These are phyloP conservation scores for Dinoponera quadriceps DNA, from an alignment of 1,140 invertebrate genomes.

Conservation along the genomic window DNA sequence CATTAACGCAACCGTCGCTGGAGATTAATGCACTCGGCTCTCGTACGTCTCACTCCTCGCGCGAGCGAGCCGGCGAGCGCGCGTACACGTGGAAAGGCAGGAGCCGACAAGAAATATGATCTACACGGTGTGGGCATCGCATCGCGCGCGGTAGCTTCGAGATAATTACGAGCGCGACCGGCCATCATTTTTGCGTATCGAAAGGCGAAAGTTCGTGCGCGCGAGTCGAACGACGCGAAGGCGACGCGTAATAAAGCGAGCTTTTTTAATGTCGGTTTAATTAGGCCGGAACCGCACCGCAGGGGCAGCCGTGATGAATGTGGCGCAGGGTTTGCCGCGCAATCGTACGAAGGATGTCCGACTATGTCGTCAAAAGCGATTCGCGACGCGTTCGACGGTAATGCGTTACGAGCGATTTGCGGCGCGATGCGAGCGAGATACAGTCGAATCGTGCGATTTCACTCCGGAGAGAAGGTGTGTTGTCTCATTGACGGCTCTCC, in stretches of 20 bases:
- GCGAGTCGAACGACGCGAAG: conserved; percentile 29
- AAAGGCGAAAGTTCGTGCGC: conserved; percentile 57
- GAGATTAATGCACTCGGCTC: conserved; percentile 79
- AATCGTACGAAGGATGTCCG: background rate
- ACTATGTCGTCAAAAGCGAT: background rate
- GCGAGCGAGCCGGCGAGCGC: conserved; percentile 30
- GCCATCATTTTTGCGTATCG: conserved; percentile 72
- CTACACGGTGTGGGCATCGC: conserved; percentile 68
- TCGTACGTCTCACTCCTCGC: conserved; percentile 70
- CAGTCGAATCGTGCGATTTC: too few relatives aligned
- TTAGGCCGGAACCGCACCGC: conserved; percentile 48
- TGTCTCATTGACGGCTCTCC: too few relatives aligned
- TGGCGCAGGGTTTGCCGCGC: background rate
- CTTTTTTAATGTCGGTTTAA: conserved; percentile 50
- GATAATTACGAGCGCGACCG: conserved; percentile 73
- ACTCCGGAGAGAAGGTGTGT: too few relatives aligned
- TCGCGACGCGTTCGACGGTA: background rate
- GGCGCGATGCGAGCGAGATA: too few relatives aligned
- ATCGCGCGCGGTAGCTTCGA: conserved; percentile 69
- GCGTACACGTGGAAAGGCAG: conserved; percentile 66
- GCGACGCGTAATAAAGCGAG: conserved; percentile 50
- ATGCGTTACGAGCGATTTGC: background rate
- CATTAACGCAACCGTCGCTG: conserved; percentile 78
- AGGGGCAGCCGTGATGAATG: conserved; percentile 26
- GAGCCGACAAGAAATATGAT: conserved; percentile 77